Evolutionary conservation across 2,888 invertebrate genomes (phyloP).

Genomic region (Lasioglossum villosulum): DNA sequence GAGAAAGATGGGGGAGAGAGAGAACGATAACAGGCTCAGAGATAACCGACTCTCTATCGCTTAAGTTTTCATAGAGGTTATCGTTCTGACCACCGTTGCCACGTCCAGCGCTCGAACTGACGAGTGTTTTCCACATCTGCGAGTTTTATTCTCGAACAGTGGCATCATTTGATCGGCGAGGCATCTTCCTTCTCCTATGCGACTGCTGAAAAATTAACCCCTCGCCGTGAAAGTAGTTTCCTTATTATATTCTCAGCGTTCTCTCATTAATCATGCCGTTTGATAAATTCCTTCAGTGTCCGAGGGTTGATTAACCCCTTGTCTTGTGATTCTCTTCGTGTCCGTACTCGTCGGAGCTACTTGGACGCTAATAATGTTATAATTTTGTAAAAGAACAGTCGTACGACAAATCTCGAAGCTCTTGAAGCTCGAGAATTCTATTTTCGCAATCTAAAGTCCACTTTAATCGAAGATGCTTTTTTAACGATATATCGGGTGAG

Average conservation of each 20-base stretch:
- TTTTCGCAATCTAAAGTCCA: neutral
- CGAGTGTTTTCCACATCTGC: slow-evolving; percentile 44
- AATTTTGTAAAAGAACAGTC: neutral
- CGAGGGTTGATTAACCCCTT: neutral
- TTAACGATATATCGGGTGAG: too few relatives aligned
- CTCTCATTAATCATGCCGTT: neutral
- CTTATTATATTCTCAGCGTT: neutral
- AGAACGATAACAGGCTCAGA: slow-evolving; percentile 64
- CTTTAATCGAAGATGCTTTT: too few relatives aligned
- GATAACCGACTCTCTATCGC: slow-evolving; percentile 73
- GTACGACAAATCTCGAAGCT: neutral
- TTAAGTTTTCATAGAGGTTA: slow-evolving; percentile 78
- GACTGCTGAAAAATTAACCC: neutral
- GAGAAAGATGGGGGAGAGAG: slow-evolving; percentile 35
- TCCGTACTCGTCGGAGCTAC: neutral
- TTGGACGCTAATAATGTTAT: neutral
- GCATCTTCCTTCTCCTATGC: neutral
- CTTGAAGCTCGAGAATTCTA: neutral
- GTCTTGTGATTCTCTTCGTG: neutral
- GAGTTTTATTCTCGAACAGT: slow-evolving; percentile 59
- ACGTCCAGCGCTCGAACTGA: slow-evolving; percentile 69
- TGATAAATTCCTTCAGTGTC: neutral
- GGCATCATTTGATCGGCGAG: slow-evolving; percentile 40
- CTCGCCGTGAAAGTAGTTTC: neutral
- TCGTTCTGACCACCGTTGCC: slow-evolving; percentile 78